Evolutionary conservation across 1,140 invertebrate genomes (phyloP).

Genomic region (Meloidogyne exigua): DNA sequence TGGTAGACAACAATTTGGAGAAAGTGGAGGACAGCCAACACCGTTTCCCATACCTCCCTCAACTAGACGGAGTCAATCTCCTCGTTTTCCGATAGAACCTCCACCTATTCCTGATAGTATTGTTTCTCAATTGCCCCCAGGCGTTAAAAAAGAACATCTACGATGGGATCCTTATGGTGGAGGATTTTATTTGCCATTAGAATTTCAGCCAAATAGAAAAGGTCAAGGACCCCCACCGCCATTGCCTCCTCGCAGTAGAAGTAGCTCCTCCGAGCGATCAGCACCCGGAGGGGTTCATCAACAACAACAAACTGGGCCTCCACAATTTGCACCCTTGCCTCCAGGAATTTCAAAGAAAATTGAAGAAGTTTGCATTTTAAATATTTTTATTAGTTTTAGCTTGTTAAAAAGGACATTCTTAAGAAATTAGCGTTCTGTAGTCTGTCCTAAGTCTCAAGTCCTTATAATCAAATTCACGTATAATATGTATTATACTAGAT

Average conservation of each 20-base stretch:
- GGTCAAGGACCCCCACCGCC: not conserved
- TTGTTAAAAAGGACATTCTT: too few relatives aligned
- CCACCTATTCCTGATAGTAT: conserved; percentile 33
- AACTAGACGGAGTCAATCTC: conserved; percentile 5
- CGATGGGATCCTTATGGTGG: conserved; percentile 24
- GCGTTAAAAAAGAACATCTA: conserved; percentile 33
- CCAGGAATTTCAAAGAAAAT: conserved; percentile 19
- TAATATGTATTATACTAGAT: not conserved
- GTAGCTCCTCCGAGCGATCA: conserved; percentile 7
- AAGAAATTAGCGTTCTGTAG: too few relatives aligned
- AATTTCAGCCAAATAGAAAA: conserved; percentile 11
- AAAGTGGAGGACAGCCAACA: not conserved
- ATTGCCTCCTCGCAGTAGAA: conserved; percentile 17
- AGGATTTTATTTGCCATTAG: conserved; percentile 20
- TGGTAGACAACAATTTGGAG: not conserved
- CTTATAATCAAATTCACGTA: too few relatives aligned
- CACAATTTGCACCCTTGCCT: conserved; percentile 23
- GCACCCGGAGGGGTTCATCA: conserved; percentile 13
- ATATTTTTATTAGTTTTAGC: too few relatives aligned
- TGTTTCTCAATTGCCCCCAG: conserved; percentile 35
- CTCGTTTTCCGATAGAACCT: not conserved
- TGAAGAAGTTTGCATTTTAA: not conserved
- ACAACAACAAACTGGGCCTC: conserved; percentile 1
- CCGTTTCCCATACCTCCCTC: not conserved
- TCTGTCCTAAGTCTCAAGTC: too few relatives aligned